phyloP scores from a whole-genome alignment of 1,140 invertebrate species.

The Nomia melanderi region DNA sequence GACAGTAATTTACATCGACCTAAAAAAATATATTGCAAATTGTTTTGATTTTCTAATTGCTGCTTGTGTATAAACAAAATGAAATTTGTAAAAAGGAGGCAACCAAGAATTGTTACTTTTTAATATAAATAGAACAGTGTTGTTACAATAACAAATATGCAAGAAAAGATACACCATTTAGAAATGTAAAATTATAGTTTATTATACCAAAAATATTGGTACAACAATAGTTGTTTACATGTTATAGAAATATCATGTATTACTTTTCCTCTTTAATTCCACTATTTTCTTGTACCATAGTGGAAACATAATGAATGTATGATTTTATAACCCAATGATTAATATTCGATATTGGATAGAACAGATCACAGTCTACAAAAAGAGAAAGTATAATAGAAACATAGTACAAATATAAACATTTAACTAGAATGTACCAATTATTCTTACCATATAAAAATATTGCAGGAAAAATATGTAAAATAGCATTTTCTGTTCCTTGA shows the following conservation, averaged over 20 bases:
- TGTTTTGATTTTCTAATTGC: not conserved
- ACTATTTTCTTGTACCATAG: not conserved
- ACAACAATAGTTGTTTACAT: slow-evolving; percentile 8
- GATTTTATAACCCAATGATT: slow-evolving; percentile 72
- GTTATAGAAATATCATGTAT: not conserved
- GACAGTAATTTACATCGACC: slow-evolving; percentile 12
- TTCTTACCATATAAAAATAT: slow-evolving; percentile 74
- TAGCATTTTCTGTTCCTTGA: slow-evolving; percentile 35
- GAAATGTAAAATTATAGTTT: slow-evolving; percentile 12
- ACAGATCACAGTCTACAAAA: slow-evolving; percentile 69
- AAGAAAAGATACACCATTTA: slow-evolving; percentile 20
- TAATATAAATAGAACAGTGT: too few relatives aligned
- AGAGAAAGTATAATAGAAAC: slow-evolving; percentile 35
- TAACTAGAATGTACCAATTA: slow-evolving; percentile 8
- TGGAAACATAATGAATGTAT: slow-evolving; percentile 44
- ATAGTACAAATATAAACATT: not conserved
- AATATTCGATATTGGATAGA: slow-evolving; percentile 57
- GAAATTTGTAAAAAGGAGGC: slow-evolving; percentile 9
- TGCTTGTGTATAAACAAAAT: not conserved
- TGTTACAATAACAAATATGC: not conserved
- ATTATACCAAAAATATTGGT: slow-evolving; percentile 18
- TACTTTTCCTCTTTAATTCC: not conserved
- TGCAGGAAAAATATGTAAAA: slow-evolving; percentile 72
- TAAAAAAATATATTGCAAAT: slow-evolving; percentile 24
- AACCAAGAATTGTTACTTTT: slow-evolving; percentile 53